phyloP scores from a whole-genome alignment of 2,797 vertebrate species.

The Phoxinus dragarum region DNA sequence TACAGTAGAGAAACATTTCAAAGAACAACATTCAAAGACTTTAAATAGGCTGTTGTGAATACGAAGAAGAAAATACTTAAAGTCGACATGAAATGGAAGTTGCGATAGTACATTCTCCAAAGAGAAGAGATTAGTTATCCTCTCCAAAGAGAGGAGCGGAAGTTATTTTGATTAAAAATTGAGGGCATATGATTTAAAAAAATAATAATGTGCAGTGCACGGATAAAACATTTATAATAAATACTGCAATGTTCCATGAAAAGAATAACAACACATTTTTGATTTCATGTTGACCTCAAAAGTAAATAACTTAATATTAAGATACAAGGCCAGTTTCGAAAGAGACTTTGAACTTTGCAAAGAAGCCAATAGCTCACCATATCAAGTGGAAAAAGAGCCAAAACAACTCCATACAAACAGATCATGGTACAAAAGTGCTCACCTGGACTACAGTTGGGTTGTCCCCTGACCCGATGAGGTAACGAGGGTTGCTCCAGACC shows the following conservation, averaged over 20 bases:
- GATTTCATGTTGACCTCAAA: neutral
- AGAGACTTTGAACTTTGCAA: constrained; percentile 14
- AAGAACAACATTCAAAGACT: constrained; percentile 12
- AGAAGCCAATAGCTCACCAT: neutral
- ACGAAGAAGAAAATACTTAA: too few species aligned
- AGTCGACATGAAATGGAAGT: too few species aligned
- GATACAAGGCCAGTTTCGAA: neutral
- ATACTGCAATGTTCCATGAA: neutral
- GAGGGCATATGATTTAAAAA: neutral
- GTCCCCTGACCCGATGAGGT: constrained; percentile 97
- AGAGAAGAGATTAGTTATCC: too few species aligned
- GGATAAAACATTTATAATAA: neutral
- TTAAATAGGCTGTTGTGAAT: too few species aligned
- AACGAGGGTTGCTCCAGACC: constrained; percentile 94
- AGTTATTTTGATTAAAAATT: neutral
- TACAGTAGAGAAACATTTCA: constrained; percentile 24
- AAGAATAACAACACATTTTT: neutral
- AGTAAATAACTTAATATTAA: neutral
- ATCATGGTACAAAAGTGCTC: constrained; percentile 34
- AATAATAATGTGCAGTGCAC: neutral
- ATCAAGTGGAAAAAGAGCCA: neutral
- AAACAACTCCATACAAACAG: neutral
- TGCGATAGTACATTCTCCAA: too few species aligned
- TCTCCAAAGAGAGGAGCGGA: too few species aligned
- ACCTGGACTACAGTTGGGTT: constrained; percentile 98